Conservation (phyloP, 2,113 vertebrate genomes). For the Dryoscopus gambensis region DNA sequence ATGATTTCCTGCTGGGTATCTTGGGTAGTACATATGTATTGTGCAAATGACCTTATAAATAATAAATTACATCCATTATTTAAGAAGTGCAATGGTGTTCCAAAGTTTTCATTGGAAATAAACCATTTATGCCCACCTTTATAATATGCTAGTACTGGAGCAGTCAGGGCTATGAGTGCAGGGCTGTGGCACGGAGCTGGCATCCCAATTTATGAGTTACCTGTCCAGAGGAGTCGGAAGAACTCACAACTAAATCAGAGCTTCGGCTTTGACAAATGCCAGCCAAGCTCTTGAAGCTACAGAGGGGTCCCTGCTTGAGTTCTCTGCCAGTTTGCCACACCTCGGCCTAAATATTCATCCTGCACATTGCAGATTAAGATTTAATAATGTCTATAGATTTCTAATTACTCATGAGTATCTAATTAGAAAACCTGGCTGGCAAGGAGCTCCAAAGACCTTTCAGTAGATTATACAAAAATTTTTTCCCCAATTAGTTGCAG, state of each 20-base stretch:
- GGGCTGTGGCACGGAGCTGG: not conserved
- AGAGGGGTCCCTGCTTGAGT: not conserved
- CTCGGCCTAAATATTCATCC: slow-evolving; percentile 18
- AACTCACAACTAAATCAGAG: not conserved
- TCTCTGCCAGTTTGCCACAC: not conserved
- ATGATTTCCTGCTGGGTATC: not conserved
- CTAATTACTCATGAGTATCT: slow-evolving; percentile 49
- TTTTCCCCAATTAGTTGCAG: slow-evolving; percentile 35
- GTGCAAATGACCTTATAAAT: not conserved
- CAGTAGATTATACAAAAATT: slow-evolving; percentile 36
- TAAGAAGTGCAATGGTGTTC: not conserved
- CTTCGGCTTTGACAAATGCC: not conserved
- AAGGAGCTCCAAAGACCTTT: slow-evolving; percentile 7
- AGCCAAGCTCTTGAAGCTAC: not conserved
- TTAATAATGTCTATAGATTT: slow-evolving; percentile 52
- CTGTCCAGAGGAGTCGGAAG: not conserved
- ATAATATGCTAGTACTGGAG: not conserved
- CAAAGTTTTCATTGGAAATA: not conserved
- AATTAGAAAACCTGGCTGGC: slow-evolving; percentile 40
- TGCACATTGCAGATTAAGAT: slow-evolving; percentile 45
- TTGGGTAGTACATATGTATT: not conserved
- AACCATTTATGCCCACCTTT: not conserved
- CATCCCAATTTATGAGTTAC: not conserved
- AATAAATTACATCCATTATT: not conserved
- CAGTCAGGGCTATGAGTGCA: not conserved